Evolutionary conservation across 2,888 invertebrate genomes (phyloP).

Genomic region (Julus scanicus): DNA sequence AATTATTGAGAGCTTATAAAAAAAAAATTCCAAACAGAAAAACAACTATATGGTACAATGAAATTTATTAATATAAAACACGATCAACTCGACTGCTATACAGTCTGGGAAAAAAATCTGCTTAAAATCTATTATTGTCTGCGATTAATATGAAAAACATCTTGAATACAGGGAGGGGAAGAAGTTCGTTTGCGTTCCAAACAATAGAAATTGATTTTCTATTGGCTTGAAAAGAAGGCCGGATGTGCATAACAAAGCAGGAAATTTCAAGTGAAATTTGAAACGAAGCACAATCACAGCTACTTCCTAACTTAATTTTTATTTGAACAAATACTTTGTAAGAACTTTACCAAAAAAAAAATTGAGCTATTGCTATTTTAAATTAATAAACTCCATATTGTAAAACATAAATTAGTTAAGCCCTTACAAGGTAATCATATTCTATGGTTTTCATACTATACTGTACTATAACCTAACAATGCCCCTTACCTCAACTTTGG

Average conservation of each 20-base stretch:
- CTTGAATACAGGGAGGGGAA: not conserved
- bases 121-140: not conserved
- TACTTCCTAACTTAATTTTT: too few species aligned
- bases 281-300: too few species aligned
- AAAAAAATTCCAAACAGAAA: slow-evolving; percentile 2
- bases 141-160: not conserved
- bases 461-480: too few species aligned
- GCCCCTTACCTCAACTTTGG: too few species aligned
- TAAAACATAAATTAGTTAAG: too few species aligned
- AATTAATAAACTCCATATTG: too few species aligned
- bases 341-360: too few species aligned
- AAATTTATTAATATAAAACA: slow-evolving; percentile 38
- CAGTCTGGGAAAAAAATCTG: not conserved
- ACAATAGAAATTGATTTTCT: not conserved
- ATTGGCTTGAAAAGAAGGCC: not conserved
- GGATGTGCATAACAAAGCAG: not conserved
- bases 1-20: not conserved
- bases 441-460: too few species aligned
- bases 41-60: not conserved
- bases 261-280: not conserved
- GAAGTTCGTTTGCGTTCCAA: not conserved
- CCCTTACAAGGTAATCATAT: too few species aligned
- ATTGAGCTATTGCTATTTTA: too few species aligned
- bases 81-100: not conserved
- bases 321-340: too few species aligned